Conservation (phyloP, 1,140 invertebrate species). For the Drosophila athabasca region DNA sequence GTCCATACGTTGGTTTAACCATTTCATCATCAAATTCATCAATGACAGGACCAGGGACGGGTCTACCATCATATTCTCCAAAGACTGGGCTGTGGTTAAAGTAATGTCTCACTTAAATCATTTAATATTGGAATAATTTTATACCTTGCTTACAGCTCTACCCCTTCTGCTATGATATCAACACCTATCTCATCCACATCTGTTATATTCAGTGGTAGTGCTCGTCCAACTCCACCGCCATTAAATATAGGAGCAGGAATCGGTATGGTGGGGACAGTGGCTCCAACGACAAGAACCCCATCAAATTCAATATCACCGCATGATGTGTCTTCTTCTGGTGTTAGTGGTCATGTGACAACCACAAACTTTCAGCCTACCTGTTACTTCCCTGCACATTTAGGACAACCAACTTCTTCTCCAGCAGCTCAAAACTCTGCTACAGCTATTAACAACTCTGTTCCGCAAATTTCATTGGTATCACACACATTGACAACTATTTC, state of each 20-base stretch:
- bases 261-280: slow-evolving; percentile 26
- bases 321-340: slow-evolving; percentile 43
- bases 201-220: slow-evolving; percentile 87
- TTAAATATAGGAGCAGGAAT: slow-evolving; percentile 66
- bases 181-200: slow-evolving; percentile 83
- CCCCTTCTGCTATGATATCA: slow-evolving; percentile 41
- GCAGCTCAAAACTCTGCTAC: slow-evolving; percentile 24
- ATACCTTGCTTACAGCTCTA: slow-evolving; percentile 23
- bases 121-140: slow-evolving; percentile 1
- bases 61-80: slow-evolving; percentile 42
- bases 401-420: slow-evolving; percentile 85
- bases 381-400: slow-evolving; percentile 63
- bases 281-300: slow-evolving; percentile 25
- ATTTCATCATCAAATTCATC: slow-evolving; percentile 39
- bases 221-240: slow-evolving; percentile 87
- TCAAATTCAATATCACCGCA: slow-evolving; percentile 70
- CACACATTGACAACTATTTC: slow-evolving; percentile 43
- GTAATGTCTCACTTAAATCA: slow-evolving; percentile 19
- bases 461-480: slow-evolving; percentile 35
- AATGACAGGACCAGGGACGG: slow-evolving; percentile 30
- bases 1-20: slow-evolving; percentile 33
- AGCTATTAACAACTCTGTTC: slow-evolving; percentile 35
- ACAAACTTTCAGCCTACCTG: slow-evolving; percentile 62
- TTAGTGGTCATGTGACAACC: slow-evolving; percentile 33
- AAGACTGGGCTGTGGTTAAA: slow-evolving; percentile 63